phyloP scores from a whole-genome alignment of 2,797 vertebrate species.

The Pelodytes ibericus region DNA sequence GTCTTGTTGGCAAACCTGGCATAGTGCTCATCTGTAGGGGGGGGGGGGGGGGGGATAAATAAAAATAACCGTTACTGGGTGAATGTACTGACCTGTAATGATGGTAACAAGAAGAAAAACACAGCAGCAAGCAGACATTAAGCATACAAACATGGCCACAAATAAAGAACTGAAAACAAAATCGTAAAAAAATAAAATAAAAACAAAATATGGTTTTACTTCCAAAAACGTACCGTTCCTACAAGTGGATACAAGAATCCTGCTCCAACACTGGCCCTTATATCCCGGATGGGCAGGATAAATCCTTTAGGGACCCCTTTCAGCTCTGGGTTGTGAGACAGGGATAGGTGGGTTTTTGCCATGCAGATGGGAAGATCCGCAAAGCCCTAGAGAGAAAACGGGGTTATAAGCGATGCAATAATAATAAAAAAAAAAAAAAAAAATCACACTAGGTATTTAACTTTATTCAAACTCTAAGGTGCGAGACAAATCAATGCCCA shows the following conservation, averaged over 20 bases:
- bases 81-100: too few species aligned
- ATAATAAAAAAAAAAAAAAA: constrained; percentile 22
- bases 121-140: too few species aligned
- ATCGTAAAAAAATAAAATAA: too few species aligned
- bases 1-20: constrained; percentile 94
- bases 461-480: too few species aligned
- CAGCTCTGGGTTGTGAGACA: constrained; percentile 92
- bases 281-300: constrained; percentile 90
- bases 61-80: too few species aligned
- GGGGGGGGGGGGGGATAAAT: too few species aligned
- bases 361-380: constrained; percentile 92
- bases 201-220: background rate
- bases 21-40: constrained; percentile 92
- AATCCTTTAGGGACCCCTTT: constrained; percentile 94
- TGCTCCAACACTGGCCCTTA: constrained; percentile 92
- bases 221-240: constrained; percentile 82
- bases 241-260: constrained; percentile 93
- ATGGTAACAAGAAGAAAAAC: too few species aligned
- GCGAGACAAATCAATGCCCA: too few species aligned
- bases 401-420: too few species aligned
- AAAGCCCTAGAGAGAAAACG: constrained; percentile 95
- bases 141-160: too few species aligned
- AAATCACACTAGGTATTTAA: background rate
- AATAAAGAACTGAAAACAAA: too few species aligned
- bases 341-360: constrained; percentile 96